Conservation (phyloP, 2,888 invertebrate species). For the Branchipolynoe longqiensis region DNA sequence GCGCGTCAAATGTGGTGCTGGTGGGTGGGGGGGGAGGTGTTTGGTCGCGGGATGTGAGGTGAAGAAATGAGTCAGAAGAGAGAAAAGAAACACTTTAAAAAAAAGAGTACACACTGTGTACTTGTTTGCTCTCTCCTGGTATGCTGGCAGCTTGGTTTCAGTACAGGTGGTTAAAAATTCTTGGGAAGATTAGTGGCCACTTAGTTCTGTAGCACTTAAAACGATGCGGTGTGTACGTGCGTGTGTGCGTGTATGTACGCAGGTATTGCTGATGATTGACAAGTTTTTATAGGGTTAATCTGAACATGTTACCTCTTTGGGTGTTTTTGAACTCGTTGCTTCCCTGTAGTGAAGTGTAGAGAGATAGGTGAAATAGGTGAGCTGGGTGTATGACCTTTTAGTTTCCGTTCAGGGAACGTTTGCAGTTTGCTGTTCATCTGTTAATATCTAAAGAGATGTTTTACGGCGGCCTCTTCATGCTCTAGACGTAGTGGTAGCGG, state of each 20-base stretch:
- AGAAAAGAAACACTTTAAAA: not conserved
- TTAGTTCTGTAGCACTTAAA: slow-evolving; percentile 2
- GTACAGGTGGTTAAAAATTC: too few species aligned
- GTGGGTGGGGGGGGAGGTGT: not conserved
- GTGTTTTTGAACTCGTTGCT: slow-evolving; percentile 7
- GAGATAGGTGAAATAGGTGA: not conserved
- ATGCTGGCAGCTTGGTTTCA: slow-evolving; percentile 41
- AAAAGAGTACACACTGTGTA: not conserved
- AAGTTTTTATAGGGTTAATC: slow-evolving; percentile 32
- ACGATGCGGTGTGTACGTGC: not conserved
- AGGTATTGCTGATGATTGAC: slow-evolving; percentile 18
- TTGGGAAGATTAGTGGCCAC: not conserved
- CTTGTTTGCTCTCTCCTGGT: slow-evolving; percentile 19
- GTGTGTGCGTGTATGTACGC: not conserved
- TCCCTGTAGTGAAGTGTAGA: slow-evolving; percentile 18
- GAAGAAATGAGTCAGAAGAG: not conserved
- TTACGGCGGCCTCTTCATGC: not conserved
- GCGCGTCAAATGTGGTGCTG: slow-evolving; percentile 11
- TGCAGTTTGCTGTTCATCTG: slow-evolving; percentile 45
- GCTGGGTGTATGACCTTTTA: not conserved
- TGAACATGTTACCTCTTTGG: slow-evolving; percentile 32
- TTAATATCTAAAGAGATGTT: slow-evolving; percentile 22
- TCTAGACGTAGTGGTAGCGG: slow-evolving; percentile 16
- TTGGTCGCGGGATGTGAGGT: too few species aligned
- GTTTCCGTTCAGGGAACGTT: not conserved